Percentiles rank a stretch among this genome's conserved stretches.
phyloP scores from a whole-genome alignment of 64 coral and sea anemone genomes.

The Astreopora myriophthalma region DNA sequence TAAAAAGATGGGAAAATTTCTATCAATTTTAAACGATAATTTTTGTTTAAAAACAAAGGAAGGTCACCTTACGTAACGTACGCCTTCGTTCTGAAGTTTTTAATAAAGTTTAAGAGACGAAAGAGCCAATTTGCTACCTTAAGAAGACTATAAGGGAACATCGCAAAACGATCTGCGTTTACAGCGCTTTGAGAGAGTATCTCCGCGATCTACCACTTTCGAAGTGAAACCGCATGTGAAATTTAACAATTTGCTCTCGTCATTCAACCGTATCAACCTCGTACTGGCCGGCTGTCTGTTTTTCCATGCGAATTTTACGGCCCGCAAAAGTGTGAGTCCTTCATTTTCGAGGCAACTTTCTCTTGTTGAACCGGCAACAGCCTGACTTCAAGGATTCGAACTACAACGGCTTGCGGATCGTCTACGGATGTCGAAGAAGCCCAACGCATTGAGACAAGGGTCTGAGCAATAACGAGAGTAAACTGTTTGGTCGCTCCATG shows the following conservation, averaged over 20 bases:
- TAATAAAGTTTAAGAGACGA: no score
- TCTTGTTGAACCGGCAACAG: not conserved
- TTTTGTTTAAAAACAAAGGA: no score
- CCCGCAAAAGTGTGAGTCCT: not conserved
- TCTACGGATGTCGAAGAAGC: conserved; percentile 50
- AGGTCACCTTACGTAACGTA: no score
- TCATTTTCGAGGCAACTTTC: not conserved
- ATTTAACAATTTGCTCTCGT: not conserved
- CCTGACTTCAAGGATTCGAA: not conserved
- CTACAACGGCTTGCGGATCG: not conserved
- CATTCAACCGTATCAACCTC: no score
- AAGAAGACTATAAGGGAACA: no score
- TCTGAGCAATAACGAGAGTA: conserved; percentile 42
- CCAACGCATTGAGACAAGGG: conserved; percentile 60
- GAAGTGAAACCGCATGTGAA: not conserved
- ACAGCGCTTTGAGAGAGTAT: not conserved
- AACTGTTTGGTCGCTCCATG: conserved; percentile 66
- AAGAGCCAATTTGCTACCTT: no score
- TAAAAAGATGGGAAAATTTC: no score
- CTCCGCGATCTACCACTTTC: not conserved
- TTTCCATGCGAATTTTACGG: not conserved
- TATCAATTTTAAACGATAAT: no score
- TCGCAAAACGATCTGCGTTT: not conserved
- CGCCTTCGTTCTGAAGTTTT: no score
- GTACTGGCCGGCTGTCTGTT: not conserved